Evolutionary conservation across 2,797 vertebrate species (phyloP).

Genomic region (Sebastes umbrosus): DNA sequence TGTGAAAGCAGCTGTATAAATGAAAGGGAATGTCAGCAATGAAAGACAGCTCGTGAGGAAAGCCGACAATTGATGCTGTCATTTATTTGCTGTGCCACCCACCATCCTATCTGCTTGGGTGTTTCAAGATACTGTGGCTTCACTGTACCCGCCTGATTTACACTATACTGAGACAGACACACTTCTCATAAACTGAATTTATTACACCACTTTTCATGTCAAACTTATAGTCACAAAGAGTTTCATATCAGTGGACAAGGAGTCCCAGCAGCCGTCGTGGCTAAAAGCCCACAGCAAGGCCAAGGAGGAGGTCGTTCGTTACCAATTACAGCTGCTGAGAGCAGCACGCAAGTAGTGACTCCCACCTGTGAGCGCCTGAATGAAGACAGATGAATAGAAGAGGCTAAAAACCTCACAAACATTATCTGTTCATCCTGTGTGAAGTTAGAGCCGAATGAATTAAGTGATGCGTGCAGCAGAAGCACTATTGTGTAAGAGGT

Average conservation of each 20-base stretch:
- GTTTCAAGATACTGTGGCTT: constrained; percentile 18
- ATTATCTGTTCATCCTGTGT: background rate
- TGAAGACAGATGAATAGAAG: constrained; percentile 22
- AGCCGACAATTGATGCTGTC: constrained; percentile 54
- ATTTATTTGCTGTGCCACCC: constrained; percentile 49
- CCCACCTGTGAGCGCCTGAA: constrained; percentile 8
- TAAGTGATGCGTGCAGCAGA: background rate
- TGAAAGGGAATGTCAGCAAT: constrained; percentile 36
- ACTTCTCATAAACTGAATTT: background rate
- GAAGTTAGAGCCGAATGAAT: constrained; percentile 4
- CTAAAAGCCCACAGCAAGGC: constrained; percentile 2
- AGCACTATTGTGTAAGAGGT: background rate
- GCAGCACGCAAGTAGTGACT: background rate
- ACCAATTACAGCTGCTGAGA: constrained; percentile 25
- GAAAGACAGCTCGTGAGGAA: constrained; percentile 28
- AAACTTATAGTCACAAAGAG: background rate
- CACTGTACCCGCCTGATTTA: constrained; percentile 12
- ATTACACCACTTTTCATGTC: background rate
- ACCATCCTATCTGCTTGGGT: constrained; percentile 44
- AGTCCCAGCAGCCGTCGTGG: constrained; percentile 1
- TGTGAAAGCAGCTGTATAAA: constrained; percentile 19
- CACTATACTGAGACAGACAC: background rate
- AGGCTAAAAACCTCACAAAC: background rate
- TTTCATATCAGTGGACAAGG: background rate
- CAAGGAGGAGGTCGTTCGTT: background rate